Percentiles rank a stretch among this genome's conserved stretches.
Conservation (phyloP, 2,888 invertebrate genomes). For the Sicus ferrugineus region DNA sequence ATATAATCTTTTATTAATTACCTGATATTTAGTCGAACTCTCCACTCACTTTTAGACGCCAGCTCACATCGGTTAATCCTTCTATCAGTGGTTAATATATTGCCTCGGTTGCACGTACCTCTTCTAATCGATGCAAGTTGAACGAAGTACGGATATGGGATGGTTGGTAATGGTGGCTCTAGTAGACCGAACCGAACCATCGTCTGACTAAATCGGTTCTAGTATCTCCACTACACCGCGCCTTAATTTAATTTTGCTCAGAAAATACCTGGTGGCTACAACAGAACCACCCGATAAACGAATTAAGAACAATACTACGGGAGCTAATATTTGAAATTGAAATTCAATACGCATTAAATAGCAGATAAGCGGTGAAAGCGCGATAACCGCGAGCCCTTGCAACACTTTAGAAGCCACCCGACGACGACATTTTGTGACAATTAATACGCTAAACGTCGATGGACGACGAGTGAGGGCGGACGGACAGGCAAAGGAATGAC, state of each 20-base stretch:
- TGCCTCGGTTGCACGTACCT: no score
- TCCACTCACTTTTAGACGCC: no score
- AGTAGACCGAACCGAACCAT: no score
- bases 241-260: neutral
- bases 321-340: slow-evolving; percentile 19
- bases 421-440: slow-evolving; percentile 49
- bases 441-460: slow-evolving; percentile 54
- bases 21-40: neutral
- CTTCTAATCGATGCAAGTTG: no score
- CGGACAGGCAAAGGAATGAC: neutral
- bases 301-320: neutral
- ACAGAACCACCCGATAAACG: neutral
- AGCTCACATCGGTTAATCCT: no score
- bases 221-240: neutral
- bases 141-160: no score
- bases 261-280: neutral
- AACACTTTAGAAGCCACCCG: neutral
- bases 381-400: slow-evolving; percentile 16
- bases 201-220: no score
- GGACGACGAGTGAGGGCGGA: neutral
- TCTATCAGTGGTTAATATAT: no score
- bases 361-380: slow-evolving; percentile 10
- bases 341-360: slow-evolving; percentile 23
- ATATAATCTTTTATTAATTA: slow-evolving; percentile 1
- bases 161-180: no score